These are phyloP conservation scores for Echinometra lucunter DNA, from an alignment of 53 echinoderm and acorn worm genomes.

Conservation along the genomic window DNA sequence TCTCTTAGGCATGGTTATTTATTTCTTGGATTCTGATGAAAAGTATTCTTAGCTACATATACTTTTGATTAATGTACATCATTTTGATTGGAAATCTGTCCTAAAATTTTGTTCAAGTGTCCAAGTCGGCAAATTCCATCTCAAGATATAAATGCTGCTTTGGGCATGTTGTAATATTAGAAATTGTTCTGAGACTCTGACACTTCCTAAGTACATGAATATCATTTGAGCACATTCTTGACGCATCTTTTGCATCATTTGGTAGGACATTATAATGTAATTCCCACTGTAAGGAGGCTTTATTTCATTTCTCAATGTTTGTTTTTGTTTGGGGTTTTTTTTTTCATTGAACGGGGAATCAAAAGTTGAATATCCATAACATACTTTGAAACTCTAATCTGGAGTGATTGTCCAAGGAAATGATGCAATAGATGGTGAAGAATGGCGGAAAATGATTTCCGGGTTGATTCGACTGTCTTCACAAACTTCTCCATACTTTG, in stretches of 20 bases:
- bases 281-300: neutral
- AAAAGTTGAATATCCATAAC: neutral
- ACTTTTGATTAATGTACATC: too few species aligned
- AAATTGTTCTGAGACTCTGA: neutral
- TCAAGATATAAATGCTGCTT: too few species aligned
- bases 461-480: slow-evolving; percentile 1
- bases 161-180: too few species aligned
- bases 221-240: neutral
- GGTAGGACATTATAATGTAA: neutral
- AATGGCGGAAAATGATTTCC: neutral
- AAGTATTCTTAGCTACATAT: too few species aligned
- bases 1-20: too few species aligned
- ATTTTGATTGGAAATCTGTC: too few species aligned
- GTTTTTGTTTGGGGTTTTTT: neutral
- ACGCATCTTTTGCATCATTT: neutral
- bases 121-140: too few species aligned
- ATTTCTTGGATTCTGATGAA: too few species aligned
- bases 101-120: too few species aligned
- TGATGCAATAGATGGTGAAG: neutral
- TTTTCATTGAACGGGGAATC: neutral
- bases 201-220: neutral
- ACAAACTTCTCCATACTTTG: neutral
- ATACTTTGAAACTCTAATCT: neutral
- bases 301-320: neutral
- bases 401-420: neutral